Evolutionary conservation across 2,888 invertebrate genomes (phyloP).

Genomic region (Catonia carolina): DNA sequence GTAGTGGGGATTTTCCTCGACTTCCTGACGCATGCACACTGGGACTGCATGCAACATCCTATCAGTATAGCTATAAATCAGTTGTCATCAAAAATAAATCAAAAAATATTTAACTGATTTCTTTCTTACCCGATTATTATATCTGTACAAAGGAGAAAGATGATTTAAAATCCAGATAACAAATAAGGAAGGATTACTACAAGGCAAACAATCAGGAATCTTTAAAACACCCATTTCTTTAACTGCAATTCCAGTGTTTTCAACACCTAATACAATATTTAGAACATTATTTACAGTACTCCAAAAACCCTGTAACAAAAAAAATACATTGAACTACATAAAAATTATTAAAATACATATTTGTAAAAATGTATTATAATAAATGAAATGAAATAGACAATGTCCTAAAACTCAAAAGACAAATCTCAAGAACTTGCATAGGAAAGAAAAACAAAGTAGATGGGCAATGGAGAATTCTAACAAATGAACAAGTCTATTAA

Average conservation of each 20-base stretch:
- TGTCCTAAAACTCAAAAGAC: too few species aligned
- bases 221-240: neutral
- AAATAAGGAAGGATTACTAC: constrained; percentile 12
- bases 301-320: constrained; percentile 28
- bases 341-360: neutral
- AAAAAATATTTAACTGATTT: constrained; percentile 1
- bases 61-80: too few species aligned
- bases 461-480: too few species aligned
- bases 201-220: neutral
- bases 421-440: too few species aligned
- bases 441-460: too few species aligned
- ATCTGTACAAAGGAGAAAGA: constrained; percentile 44
- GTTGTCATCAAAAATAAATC: too few species aligned
- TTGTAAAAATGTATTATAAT: neutral
- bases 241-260: neutral
- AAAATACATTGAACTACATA: neutral
- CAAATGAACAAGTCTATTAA: too few species aligned
- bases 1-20: too few species aligned
- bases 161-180: constrained; percentile 46
- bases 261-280: neutral
- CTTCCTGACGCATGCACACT: too few species aligned
- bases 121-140: constrained; percentile 37
- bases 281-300: constrained; percentile 14
- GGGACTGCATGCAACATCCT: too few species aligned
- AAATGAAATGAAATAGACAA: too few species aligned